Evolutionary conservation across 2,113 vertebrate species (phyloP).

Genomic region (Eupsittula cactorum): DNA sequence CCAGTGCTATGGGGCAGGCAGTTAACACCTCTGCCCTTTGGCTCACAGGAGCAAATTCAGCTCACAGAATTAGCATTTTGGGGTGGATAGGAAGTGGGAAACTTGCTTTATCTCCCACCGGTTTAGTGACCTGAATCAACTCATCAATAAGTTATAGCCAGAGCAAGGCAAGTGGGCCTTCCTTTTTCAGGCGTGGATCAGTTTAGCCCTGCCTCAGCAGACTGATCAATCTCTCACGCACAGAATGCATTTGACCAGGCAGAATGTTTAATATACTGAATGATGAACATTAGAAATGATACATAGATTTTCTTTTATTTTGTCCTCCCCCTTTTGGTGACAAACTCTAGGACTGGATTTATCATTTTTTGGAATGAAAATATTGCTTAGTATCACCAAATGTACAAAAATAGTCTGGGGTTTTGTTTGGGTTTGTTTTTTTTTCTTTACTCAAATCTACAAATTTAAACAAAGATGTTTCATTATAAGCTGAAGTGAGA

Average conservation of each 20-base stretch:
- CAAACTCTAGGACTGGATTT: background rate
- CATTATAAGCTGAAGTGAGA: background rate
- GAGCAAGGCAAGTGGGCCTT: background rate
- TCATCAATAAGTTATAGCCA: background rate
- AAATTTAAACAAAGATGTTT: background rate
- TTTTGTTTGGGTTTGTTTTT: background rate
- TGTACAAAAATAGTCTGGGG: background rate
- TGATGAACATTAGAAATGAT: background rate
- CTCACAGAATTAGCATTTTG: background rate
- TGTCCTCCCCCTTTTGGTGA: background rate
- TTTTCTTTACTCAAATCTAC: background rate
- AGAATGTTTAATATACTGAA: background rate
- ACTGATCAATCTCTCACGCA: background rate
- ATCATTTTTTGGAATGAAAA: background rate
- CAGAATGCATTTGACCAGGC: background rate
- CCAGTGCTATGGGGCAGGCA: background rate
- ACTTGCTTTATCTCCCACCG: background rate
- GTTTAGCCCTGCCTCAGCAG: background rate
- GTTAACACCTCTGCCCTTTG: background rate
- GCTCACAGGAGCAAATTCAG: background rate
- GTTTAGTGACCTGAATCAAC: background rate
- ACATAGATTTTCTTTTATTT: background rate
- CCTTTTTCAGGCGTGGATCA: background rate
- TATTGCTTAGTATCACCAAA: background rate
- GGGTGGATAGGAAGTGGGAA: background rate